These are phyloP conservation scores for Chydorus sphaericus DNA, from an alignment of 2,888 invertebrate genomes.

Conservation along the genomic window DNA sequence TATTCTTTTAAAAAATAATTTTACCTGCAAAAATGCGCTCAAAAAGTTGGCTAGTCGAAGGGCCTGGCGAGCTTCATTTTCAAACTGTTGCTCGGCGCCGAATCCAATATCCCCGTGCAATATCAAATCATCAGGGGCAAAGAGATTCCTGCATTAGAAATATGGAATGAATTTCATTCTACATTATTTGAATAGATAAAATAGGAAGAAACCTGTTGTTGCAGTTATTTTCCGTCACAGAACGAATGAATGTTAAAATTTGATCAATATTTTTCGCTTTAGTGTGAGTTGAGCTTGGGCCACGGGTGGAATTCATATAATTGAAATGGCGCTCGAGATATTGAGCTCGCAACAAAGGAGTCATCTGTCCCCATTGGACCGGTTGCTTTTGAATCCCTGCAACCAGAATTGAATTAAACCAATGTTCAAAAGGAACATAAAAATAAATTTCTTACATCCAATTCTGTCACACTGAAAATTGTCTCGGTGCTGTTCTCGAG, in stretches of 20 bases:
- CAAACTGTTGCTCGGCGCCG: slow-evolving; percentile 75
- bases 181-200: not conserved
- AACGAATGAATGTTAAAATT: slow-evolving; percentile 56
- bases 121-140: slow-evolving; percentile 53
- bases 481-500: slow-evolving; percentile 76
- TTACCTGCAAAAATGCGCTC: slow-evolving; percentile 78
- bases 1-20: too few species aligned
- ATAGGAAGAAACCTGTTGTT: slow-evolving; percentile 30
- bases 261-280: slow-evolving; percentile 59
- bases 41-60: slow-evolving; percentile 90
- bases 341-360: slow-evolving; percentile 50
- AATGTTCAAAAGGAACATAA: too few species aligned
- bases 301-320: slow-evolving; percentile 49
- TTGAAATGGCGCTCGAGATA: slow-evolving; percentile 58
- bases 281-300: slow-evolving; percentile 47
- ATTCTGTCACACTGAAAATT: slow-evolving; percentile 75
- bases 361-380: slow-evolving; percentile 63
- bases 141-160: slow-evolving; percentile 33
- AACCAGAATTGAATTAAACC: not conserved
- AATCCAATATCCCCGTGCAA: slow-evolving; percentile 75
- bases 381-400: slow-evolving; percentile 74
- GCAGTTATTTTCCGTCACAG: slow-evolving; percentile 48
- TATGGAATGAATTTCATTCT: slow-evolving; percentile 3
- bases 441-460: slow-evolving; percentile 53
- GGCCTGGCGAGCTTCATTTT: slow-evolving; percentile 92